A percentile compares a stretch with the other conserved stretches of the same genome.
phyloP scores from a whole-genome alignment of 2,113 vertebrate genomes.

The Xiphophorus couchianus region DNA sequence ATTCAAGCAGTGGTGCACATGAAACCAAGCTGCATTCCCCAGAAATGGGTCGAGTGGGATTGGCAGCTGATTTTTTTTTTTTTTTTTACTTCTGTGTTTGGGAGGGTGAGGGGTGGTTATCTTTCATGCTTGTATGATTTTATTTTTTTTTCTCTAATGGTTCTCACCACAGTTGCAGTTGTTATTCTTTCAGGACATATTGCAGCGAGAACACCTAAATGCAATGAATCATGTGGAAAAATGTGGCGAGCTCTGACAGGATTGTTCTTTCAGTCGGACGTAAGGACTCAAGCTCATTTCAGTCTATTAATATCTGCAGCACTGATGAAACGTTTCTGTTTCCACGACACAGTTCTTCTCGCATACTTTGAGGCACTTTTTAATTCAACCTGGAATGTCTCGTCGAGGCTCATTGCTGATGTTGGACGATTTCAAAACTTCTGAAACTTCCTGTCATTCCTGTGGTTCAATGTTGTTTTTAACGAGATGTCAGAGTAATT shows the following conservation, averaged over 20 bases:
- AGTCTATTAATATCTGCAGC: not conserved
- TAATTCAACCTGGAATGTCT: not conserved
- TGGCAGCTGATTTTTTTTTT: constrained; percentile 37
- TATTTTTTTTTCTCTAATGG: not conserved
- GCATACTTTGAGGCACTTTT: not conserved
- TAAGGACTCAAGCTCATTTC: constrained; percentile 3
- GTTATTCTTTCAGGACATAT: constrained; percentile 43
- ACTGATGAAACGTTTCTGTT: not conserved
- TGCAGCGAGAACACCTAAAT: constrained; percentile 44
- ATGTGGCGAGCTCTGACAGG: constrained; percentile 11
- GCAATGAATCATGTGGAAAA: constrained; percentile 40
- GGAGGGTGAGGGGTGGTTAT: not conserved
- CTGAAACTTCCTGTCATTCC: not conserved
- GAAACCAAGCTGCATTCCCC: constrained; percentile 23
- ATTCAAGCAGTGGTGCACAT: constrained; percentile 38
- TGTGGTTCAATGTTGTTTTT: not conserved
- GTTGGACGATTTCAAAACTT: not conserved
- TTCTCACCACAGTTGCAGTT: constrained; percentile 23
- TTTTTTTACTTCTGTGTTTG: not conserved
- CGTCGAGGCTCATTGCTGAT: not conserved
- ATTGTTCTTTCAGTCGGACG: constrained; percentile 29
- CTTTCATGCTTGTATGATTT: constrained; percentile 7
- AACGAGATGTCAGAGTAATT: not conserved
- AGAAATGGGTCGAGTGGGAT: constrained; percentile 18
- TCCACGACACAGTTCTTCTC: not conserved